These are phyloP conservation scores for Eublepharis macularius DNA, from an alignment of 2,113 vertebrate species.

Conservation along the genomic window DNA sequence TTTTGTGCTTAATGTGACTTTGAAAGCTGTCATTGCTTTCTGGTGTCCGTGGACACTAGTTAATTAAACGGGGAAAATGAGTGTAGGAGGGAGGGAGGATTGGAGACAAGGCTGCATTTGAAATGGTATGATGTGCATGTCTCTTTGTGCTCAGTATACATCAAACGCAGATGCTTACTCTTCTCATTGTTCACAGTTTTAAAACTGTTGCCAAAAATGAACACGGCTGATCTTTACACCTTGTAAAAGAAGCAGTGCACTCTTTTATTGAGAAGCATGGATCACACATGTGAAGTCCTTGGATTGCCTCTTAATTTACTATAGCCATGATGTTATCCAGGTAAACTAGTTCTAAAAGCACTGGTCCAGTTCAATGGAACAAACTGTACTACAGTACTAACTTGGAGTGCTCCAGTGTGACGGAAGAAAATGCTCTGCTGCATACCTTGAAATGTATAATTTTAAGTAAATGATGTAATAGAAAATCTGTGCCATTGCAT, in stretches of 20 bases:
- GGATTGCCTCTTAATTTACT: background rate
- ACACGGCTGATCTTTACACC: conserved; percentile 40
- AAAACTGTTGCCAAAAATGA: conserved; percentile 48
- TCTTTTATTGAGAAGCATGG: conserved; percentile 37
- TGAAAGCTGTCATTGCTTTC: background rate
- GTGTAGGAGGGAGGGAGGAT: background rate
- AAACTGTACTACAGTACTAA: background rate
- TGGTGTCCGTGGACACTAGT: conserved; percentile 3
- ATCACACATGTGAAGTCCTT: conserved; percentile 16
- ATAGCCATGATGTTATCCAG: background rate
- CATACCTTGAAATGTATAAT: background rate
- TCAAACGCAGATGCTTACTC: no score
- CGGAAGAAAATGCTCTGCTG: background rate
- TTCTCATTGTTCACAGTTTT: conserved; percentile 23
- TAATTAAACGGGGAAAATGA: background rate
- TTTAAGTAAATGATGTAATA: background rate
- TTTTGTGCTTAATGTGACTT: background rate
- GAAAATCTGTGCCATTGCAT: background rate
- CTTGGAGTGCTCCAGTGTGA: background rate
- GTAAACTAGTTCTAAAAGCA: background rate
- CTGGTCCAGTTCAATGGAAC: background rate
- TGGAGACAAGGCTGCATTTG: background rate
- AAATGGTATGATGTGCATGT: background rate
- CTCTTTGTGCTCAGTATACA: no score
- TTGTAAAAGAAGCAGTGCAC: conserved; percentile 48